phyloP scores from a whole-genome alignment of 2,113 vertebrate genomes.

The Talpa occidentalis region DNA sequence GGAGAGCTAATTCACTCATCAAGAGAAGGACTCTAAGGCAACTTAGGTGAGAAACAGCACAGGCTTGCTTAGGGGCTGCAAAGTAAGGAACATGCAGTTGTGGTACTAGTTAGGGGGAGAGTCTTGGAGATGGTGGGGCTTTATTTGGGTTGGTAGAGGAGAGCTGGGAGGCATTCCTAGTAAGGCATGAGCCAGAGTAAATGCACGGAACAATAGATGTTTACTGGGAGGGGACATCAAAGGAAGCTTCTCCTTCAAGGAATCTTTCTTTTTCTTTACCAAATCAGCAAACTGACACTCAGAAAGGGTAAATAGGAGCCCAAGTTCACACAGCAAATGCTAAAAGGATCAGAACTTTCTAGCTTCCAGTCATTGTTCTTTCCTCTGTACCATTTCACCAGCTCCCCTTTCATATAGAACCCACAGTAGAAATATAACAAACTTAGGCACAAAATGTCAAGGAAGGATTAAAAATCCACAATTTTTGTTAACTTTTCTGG shows the following conservation, averaged over 20 bases:
- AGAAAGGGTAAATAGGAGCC: neutral
- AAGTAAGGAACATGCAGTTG: neutral
- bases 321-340: neutral
- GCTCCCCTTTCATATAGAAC: neutral
- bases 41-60: neutral
- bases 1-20: neutral
- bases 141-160: neutral
- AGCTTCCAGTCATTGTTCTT: neutral
- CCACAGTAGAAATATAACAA: neutral
- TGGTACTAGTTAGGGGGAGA: neutral
- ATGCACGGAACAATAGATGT: neutral
- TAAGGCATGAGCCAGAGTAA: neutral
- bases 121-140: neutral
- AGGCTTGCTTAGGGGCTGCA: neutral
- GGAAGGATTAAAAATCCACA: neutral
- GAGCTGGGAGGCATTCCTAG: neutral
- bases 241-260: too few relatives aligned
- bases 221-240: neutral
- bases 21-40: neutral
- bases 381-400: neutral
- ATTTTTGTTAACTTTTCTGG: neutral
- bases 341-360: neutral
- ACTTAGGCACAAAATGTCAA: neutral
- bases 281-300: neutral
- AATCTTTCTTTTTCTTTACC: neutral